A percentile compares a stretch with the other conserved stretches of the same genome.
Evolutionary conservation across 2,113 vertebrate genomes (phyloP).

Genomic region (Lucifuga dentata): DNA sequence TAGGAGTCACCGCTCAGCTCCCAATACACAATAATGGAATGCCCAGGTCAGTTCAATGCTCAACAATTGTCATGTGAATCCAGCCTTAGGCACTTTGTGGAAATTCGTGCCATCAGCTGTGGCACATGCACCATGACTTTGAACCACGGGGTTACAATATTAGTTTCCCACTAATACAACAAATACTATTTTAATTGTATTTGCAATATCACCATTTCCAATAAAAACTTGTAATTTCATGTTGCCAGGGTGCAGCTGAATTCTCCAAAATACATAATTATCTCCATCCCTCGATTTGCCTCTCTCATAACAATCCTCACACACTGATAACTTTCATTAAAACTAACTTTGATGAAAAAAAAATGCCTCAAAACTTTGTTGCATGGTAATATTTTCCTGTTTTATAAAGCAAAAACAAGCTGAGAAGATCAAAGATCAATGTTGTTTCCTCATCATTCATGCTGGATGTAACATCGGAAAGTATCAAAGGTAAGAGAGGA

Average conservation of each 20-base stretch:
- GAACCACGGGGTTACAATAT: too few relatives aligned
- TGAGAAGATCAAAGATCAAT: neutral
- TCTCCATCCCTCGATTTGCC: slow-evolving; percentile 11
- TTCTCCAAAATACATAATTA: slow-evolving; percentile 45
- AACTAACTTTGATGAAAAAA: too few relatives aligned
- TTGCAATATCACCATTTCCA: slow-evolving; percentile 15
- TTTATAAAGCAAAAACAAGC: neutral
- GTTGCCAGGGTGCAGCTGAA: neutral
- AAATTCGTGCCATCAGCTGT: too few relatives aligned
- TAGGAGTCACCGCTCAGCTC: too few relatives aligned
- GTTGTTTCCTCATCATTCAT: slow-evolving; percentile 6
- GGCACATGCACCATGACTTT: too few relatives aligned
- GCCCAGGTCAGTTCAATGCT: too few relatives aligned
- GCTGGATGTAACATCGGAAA: neutral
- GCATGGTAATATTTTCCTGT: neutral
- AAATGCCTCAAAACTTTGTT: neutral
- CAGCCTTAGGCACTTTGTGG: too few relatives aligned
- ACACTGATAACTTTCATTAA: neutral
- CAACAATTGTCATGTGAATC: too few relatives aligned
- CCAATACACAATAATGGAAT: too few relatives aligned
- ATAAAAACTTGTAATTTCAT: slow-evolving; percentile 8
- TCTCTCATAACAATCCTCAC: slow-evolving; percentile 12
- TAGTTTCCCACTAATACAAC: neutral
- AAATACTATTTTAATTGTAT: slow-evolving; percentile 14
- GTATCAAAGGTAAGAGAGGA: neutral